phyloP scores from a whole-genome alignment of 2,113 vertebrate species.

The Panthera leo region DNA sequence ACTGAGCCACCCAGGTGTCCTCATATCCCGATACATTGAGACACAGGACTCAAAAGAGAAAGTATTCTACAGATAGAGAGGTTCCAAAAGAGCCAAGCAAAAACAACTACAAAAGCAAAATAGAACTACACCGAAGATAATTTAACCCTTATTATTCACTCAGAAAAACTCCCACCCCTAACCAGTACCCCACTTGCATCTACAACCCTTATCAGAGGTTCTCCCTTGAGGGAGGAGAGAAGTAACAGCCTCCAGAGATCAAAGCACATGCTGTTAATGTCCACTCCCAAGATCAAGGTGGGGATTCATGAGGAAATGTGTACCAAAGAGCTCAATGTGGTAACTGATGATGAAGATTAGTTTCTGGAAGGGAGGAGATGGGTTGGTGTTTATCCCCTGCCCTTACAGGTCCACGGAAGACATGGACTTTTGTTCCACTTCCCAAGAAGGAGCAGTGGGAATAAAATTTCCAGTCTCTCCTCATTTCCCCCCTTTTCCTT shows the following conservation, averaged over 20 bases:
- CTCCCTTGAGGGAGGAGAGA: neutral
- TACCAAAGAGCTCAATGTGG: neutral
- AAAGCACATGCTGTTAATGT: neutral
- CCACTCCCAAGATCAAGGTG: neutral
- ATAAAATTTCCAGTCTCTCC: neutral
- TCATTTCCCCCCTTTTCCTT: neutral
- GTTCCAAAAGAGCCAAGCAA: neutral
- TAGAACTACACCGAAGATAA: neutral
- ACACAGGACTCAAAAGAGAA: neutral
- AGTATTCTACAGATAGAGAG: neutral
- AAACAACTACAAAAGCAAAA: neutral
- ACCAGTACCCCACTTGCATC: neutral
- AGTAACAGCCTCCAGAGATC: neutral
- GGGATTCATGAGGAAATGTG: neutral
- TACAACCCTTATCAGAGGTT: neutral
- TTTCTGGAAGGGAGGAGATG: neutral
- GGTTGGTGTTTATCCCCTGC: neutral
- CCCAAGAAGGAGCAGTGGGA: neutral
- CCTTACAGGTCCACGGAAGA: neutral
- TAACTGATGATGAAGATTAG: neutral
- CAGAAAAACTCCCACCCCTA: neutral
- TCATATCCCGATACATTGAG: no score
- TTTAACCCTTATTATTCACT: neutral
- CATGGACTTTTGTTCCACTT: neutral
- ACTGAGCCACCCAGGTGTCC: no score